Evolutionary conservation across 2,888 invertebrate genomes (phyloP), one percentile per base, ranked within the genome.

Genomic region (Drosophila greeni): DNA sequence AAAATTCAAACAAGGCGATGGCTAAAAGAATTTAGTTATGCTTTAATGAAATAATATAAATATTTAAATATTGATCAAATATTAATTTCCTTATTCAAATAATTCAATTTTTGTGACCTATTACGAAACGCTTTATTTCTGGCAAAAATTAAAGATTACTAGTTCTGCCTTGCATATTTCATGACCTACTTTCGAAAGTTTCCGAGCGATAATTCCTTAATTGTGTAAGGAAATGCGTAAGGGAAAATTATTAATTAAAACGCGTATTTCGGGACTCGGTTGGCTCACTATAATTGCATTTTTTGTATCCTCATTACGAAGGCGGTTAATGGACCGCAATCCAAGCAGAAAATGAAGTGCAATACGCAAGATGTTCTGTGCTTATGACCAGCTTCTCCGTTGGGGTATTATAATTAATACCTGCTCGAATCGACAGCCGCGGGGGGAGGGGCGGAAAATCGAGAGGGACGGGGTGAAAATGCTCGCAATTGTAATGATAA

Each of bases 341-440:
- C 60, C 68, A 59, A 58, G 69, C 81, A 43, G 80, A 82, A 75
- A 82, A 78, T 78, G 37, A 73, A 72, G 54, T 77, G 69, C 57
- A 69, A 57, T 55, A 23, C 43, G 55, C 45, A 59, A 66, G 69
- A 69, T 69, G 70, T 29, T 68, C 49, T 24, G 29, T 43, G 68
- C 37, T 56, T 57, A 43, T 68, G 53, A 33, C 48, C 67, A 56
- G 24, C 14, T 12, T 24, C 45, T 24, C 56, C 33, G 5, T 20
- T 48, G 26, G 20, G 36, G 40, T 36, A 16, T 53, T 36, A 55
- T 70, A 68, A 70, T 68, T 68, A 68, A 68, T 68, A 70, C 48
- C 49, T 40, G 61, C 39, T 45, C 45, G 40, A 51, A 70, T 47
- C 36, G 45, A 20, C 36, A 36, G 37, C 33, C 34, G 23, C 20